A percentile compares a stretch with the other conserved stretches of the same genome.
phyloP scores from a whole-genome alignment of 2,113 vertebrate species.

The Poecilia latipinna region DNA sequence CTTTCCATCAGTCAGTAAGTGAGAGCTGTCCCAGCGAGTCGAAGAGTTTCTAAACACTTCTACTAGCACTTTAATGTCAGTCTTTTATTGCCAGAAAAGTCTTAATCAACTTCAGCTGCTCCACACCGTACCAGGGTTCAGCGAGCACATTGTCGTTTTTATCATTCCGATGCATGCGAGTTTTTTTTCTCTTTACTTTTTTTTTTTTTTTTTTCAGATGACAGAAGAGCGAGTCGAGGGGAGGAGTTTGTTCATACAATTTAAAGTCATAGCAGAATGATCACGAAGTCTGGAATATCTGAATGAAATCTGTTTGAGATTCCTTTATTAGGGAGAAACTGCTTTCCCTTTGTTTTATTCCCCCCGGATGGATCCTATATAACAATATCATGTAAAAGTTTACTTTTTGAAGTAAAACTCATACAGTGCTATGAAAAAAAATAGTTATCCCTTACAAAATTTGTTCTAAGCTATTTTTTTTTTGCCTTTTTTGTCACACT shows the following conservation, averaged over 20 bases:
- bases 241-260: constrained; percentile 69
- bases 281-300: constrained; percentile 36
- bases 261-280: constrained; percentile 69
- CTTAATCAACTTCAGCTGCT: constrained; percentile 45
- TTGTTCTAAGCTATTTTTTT: no score
- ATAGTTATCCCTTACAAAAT: no score
- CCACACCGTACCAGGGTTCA: constrained; percentile 39
- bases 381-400: background rate
- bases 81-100: background rate
- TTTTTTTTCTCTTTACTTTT: constrained; percentile 32
- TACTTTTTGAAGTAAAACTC: background rate
- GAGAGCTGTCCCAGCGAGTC: constrained; percentile 13
- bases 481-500: no score
- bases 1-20: constrained; percentile 62
- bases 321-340: background rate
- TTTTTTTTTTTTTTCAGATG: constrained; percentile 54
- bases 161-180: constrained; percentile 70
- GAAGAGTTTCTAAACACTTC: background rate
- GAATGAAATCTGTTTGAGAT: constrained; percentile 7
- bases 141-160: constrained; percentile 42
- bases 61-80: background rate
- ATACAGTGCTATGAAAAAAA: background rate
- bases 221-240: constrained; percentile 67
- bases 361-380: background rate
- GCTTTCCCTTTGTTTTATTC: background rate